Base-by-base conservation (phyloP, 2,113 vertebrate genomes). In the Trichomycterus rosablanca region DNA sequence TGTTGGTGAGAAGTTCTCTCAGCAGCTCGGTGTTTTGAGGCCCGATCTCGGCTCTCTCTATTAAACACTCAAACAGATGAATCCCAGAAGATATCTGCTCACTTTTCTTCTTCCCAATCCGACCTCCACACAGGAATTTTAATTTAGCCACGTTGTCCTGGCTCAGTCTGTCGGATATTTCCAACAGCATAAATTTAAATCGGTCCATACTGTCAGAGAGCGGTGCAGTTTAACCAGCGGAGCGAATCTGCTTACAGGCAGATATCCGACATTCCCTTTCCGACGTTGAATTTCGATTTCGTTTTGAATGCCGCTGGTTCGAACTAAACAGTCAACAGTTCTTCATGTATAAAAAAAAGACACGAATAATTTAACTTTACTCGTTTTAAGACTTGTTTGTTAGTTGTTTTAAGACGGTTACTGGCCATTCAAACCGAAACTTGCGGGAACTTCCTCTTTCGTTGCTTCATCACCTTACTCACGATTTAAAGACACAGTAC, bases 111-210 rank as follows among this genome's bases (percentile, higher is more conserved):
- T 88, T 92, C 1, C 52, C n/a, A 7, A 92, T 74, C 0, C 20
- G 6, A 0, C 1, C 3, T 1, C 0, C 0, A 53, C 83, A 85
- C 5, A 93, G 58, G 46, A 84, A 91, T 74, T 89, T 91, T 0
- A 94, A 2, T 0, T 2, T 0, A 0, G 1, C 0, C 11, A 94
- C 37, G 4, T 90, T 63, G 0, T 1, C 0, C 0, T 0, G 1
- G 0, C 58, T 11, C 5, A 94, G 44, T 1, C 49, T 12, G 1
- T 15, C 23, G 0, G 90, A 88, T 30, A 93, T 70, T 0, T 71
- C 23, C 26, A 85, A 20, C 58, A 90, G 66, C 24, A 90, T 19
- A 0, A 0, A 0, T 19, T 79, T 12, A 3, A 91, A 84, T 0
- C 35, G 26, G 6, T 67, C 54, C 82, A 85, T 78, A 1, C 1